phyloP scores from a whole-genome alignment of 2,888 invertebrate genomes.

The Xylota segnis region DNA sequence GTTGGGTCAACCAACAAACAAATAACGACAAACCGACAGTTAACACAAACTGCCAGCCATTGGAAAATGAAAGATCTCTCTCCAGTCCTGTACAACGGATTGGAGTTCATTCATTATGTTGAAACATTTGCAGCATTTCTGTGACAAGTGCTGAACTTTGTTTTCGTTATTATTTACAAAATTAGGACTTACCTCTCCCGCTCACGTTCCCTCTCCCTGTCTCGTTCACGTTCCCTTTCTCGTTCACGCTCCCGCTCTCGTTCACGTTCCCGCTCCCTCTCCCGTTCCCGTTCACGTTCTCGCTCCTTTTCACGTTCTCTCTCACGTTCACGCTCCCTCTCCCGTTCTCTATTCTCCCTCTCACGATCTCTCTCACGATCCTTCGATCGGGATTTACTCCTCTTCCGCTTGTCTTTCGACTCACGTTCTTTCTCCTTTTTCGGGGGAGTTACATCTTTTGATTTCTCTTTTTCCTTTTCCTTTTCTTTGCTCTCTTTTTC shows the following conservation, averaged over 20 bases:
- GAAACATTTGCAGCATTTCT: too few relatives aligned
- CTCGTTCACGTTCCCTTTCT: slow-evolving; percentile 85
- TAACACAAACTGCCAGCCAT: too few relatives aligned
- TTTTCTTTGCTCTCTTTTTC: slow-evolving; percentile 85
- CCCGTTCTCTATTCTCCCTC: slow-evolving; percentile 82
- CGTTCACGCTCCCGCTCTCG: slow-evolving; percentile 87
- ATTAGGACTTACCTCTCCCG: slow-evolving; percentile 77
- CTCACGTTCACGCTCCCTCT: slow-evolving; percentile 85
- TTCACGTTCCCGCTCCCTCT: slow-evolving; percentile 86
- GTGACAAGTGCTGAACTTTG: too few relatives aligned
- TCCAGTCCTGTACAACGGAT: too few relatives aligned
- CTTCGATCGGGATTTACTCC: slow-evolving; percentile 84
- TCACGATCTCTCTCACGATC: slow-evolving; percentile 82
- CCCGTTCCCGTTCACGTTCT: slow-evolving; percentile 85
- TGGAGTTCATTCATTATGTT: too few relatives aligned
- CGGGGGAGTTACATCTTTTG: slow-evolving; percentile 76
- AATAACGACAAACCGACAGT: too few relatives aligned
- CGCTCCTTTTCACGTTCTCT: slow-evolving; percentile 87
- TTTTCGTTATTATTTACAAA: not conserved
- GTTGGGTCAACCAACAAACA: too few relatives aligned
- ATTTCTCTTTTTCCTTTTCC: slow-evolving; percentile 81
- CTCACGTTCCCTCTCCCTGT: slow-evolving; percentile 85
- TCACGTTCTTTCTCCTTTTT: slow-evolving; percentile 78
- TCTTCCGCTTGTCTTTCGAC: slow-evolving; percentile 78
- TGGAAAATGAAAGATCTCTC: too few relatives aligned